Conservation (phyloP, 92 coral and sea anemone genomes). For the Zoanthus solanderi region DNA sequence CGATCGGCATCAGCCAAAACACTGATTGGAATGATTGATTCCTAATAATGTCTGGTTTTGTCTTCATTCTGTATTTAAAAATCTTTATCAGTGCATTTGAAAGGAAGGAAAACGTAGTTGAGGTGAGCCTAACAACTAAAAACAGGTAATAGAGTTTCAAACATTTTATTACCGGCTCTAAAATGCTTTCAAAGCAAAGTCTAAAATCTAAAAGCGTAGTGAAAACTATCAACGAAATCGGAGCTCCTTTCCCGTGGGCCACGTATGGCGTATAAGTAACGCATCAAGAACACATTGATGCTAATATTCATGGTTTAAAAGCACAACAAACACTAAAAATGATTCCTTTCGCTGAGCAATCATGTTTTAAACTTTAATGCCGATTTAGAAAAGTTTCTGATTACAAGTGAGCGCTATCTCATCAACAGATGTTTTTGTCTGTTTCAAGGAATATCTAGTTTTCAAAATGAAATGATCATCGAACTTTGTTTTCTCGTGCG, state of each 20-base stretch:
- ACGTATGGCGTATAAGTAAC: conserved; percentile 23
- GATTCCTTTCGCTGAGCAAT: neutral
- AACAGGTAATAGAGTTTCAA: conserved; percentile 8
- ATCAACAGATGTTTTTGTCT: conserved; percentile 50
- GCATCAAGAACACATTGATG: neutral
- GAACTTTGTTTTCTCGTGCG: neutral
- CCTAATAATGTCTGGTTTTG: conserved; percentile 72
- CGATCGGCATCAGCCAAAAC: conserved; percentile 3
- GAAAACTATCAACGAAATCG: conserved; percentile 39
- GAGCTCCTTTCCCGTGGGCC: conserved; percentile 13
- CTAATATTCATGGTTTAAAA: neutral
- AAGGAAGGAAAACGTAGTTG: conserved; percentile 17
- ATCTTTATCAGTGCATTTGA: conserved; percentile 45
- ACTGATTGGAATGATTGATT: conserved; percentile 56
- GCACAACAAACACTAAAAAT: neutral
- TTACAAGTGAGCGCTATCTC: conserved; percentile 13
- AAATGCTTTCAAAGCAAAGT: conserved; percentile 22
- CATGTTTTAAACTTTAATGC: neutral
- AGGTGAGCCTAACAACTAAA: conserved; percentile 25
- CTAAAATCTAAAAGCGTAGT: conserved; percentile 29
- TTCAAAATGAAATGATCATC: conserved; percentile 28
- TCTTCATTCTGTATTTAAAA: conserved; percentile 37
- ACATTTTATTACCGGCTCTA: conserved; percentile 30
- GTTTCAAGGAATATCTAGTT: conserved; percentile 12
- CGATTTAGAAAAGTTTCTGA: neutral